These are phyloP conservation scores for Clamator glandarius DNA, from an alignment of 2,797 vertebrate species.

Conservation along the genomic window DNA sequence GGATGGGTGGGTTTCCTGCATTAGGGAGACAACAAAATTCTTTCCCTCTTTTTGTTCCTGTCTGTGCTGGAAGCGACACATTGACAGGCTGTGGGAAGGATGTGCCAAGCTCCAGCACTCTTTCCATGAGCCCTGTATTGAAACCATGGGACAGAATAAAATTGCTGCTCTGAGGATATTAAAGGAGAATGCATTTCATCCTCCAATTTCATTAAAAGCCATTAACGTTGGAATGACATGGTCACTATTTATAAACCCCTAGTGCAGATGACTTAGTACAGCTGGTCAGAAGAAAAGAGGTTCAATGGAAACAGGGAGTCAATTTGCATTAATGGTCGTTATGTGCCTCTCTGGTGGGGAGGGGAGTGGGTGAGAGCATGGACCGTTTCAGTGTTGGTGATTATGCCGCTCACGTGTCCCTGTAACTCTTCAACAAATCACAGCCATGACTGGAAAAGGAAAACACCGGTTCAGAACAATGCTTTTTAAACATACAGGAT, in stretches of 20 bases:
- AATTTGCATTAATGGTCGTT: background rate
- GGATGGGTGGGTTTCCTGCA: constrained; percentile 67
- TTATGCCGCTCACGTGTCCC: background rate
- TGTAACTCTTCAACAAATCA: background rate
- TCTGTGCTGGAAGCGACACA: background rate
- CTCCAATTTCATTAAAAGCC: constrained; percentile 15
- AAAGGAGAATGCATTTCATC: constrained; percentile 1
- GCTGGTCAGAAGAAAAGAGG: constrained; percentile 5
- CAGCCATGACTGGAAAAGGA: background rate
- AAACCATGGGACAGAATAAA: background rate
- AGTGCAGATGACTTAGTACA: constrained; percentile 8
- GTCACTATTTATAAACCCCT: constrained; percentile 35
- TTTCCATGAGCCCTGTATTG: constrained; percentile 2
- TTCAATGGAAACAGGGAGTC: background rate
- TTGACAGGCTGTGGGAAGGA: background rate
- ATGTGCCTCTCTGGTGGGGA: background rate
- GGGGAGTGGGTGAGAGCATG: background rate
- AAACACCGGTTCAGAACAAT: background rate
- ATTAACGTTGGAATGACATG: constrained; percentile 26
- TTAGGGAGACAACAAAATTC: constrained; percentile 16
- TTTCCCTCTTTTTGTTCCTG: constrained; percentile 55
- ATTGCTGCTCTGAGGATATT: background rate
- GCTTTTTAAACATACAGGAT: background rate
- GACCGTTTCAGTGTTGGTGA: background rate
- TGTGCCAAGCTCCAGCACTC: background rate